Base-by-base conservation (phyloP, 2,797 vertebrate genomes). In the Enteromius argenteus region DNA sequence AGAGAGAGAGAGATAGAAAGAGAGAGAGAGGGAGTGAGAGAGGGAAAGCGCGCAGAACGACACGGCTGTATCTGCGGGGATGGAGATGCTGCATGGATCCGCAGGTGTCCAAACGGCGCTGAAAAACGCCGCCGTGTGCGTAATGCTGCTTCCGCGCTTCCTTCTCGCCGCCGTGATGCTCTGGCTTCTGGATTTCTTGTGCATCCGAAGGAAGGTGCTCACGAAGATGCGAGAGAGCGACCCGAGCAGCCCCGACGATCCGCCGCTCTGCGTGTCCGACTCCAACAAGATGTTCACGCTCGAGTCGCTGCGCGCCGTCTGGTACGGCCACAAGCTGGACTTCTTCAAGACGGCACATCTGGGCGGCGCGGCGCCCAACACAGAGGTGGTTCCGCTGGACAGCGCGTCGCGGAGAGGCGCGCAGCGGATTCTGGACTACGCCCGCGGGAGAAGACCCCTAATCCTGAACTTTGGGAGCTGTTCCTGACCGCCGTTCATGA, bases 401-500 rank as follows among this genome's bases (percentile, higher is more conserved):
- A 96, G 95, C 86, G 46, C 13, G 35, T 23, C 94, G 94, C 89
- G 94, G 92, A 89, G 93, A 83, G 87, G 93, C 95, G 93, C 95
- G 93, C 88, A 42, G 2, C 66, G 74, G 17, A 95, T 99, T 90
- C 93, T 99, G 84, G 98, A 99, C 92, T 98, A 95, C 86, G 96
- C 96, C 80, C 95, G 94, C 62, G 97, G 96, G 80, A 92, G 91
- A 86, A 94, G 98, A 91, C 98, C 98, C 44, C 96, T 99, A 86
- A 95, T 99, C 87, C 95, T 99, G 56, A 99, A 98, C 93, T 99
- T 99, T 90, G 98, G 98, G 88, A 99, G 98, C 94, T 99, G 98
- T 95, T 98, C 97, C 95, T 99, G 98, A 99, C 98, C 98, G 75
- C 98, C 98, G 51, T 99, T 99, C 94, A 99, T 99, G 97, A 97